Percentiles rank a stretch among this genome's conserved stretches.
These are phyloP conservation scores for Parus major DNA, from an alignment of 2,113 vertebrate species.

Conservation along the genomic window DNA sequence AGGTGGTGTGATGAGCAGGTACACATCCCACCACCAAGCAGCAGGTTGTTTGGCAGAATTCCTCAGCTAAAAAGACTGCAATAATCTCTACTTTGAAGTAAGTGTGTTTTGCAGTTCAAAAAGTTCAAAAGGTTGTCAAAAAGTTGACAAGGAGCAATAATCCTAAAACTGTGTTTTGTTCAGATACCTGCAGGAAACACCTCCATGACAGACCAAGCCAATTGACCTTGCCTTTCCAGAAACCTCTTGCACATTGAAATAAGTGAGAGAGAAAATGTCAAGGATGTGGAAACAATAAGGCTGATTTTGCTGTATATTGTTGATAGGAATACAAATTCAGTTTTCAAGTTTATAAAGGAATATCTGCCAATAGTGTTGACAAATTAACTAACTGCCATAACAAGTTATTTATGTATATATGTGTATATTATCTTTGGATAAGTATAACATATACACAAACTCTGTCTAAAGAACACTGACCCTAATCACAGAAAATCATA, in stretches of 20 bases:
- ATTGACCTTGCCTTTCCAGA: background rate
- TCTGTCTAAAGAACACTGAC: background rate
- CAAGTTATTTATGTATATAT: background rate
- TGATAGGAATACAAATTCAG: background rate
- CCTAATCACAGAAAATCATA: background rate
- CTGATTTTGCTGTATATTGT: background rate
- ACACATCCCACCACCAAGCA: background rate
- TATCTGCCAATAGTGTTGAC: background rate
- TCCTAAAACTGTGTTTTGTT: background rate
- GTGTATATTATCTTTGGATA: background rate
- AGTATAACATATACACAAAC: background rate
- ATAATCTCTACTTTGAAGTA: background rate
- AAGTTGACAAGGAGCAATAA: background rate
- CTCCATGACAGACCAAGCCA: background rate
- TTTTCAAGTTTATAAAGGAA: background rate
- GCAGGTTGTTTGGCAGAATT: constrained; percentile 3
- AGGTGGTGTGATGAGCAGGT: background rate
- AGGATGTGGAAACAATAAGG: background rate
- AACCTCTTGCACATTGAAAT: background rate
- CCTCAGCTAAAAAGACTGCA: background rate
- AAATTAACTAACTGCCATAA: background rate
- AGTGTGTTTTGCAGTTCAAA: background rate
- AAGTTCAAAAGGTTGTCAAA: background rate
- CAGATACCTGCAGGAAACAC: background rate
- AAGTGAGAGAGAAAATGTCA: background rate